A percentile compares a stretch with the other conserved stretches of the same genome.
Evolutionary conservation across 2,888 invertebrate genomes (phyloP).

Genomic region (Sesia bembeciformis): DNA sequence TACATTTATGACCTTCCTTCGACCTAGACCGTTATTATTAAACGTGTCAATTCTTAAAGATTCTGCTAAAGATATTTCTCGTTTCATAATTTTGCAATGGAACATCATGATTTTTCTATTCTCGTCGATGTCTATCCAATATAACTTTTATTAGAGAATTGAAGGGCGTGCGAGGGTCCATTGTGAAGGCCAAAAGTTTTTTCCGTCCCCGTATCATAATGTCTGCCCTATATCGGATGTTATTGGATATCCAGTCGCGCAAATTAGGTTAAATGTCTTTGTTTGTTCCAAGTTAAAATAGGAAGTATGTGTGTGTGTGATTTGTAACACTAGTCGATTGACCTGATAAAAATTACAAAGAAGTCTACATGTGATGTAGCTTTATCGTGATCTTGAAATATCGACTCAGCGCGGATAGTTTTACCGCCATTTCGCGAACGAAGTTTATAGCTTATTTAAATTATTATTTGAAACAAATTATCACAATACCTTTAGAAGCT

Average conservation of each 20-base stretch:
- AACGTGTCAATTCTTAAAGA: not conserved
- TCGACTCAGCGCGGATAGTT: not conserved
- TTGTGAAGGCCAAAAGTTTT: constrained; percentile 20
- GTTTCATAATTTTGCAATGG: too few species aligned
- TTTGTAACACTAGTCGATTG: too few species aligned
- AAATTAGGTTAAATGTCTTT: not conserved
- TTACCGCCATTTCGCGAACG: not conserved
- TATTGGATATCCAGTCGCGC: not conserved
- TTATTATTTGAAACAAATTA: constrained; percentile 11
- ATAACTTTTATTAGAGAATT: constrained; percentile 27
- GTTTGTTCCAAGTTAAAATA: too few species aligned
- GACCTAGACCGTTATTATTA: not conserved
- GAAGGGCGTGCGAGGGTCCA: constrained; percentile 20
- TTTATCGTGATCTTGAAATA: not conserved
- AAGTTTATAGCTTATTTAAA: constrained; percentile 1
- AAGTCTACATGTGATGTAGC: too few species aligned
- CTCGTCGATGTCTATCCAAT: constrained; percentile 19
- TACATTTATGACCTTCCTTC: not conserved
- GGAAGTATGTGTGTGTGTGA: too few species aligned
- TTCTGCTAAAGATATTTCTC: not conserved
- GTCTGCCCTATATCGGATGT: not conserved
- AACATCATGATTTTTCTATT: not conserved
- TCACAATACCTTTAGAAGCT: constrained; percentile 21
- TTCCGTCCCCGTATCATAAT: constrained; percentile 5
- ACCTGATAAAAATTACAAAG: too few species aligned